Percentiles rank a stretch among this genome's conserved stretches.
Conservation (phyloP, 2,113 vertebrate genomes). For the Seriola aureovittata region DNA sequence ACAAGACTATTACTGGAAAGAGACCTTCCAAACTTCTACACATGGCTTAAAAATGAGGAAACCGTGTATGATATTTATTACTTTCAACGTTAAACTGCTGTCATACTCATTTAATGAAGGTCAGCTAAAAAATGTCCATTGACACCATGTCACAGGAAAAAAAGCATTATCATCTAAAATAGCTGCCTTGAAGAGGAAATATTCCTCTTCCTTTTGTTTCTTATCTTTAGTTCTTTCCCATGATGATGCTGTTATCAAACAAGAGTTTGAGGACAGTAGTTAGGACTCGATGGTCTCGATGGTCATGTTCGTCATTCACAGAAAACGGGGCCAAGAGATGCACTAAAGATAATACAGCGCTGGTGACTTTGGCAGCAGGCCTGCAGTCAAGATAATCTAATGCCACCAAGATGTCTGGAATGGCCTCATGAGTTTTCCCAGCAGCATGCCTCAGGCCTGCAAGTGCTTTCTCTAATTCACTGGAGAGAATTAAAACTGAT, state of each 20-base stretch:
- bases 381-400: slow-evolving; percentile 66
- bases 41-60: slow-evolving; percentile 69
- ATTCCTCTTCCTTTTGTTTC: slow-evolving; percentile 1
- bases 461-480: slow-evolving; percentile 39
- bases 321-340: slow-evolving; percentile 46
- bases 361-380: slow-evolving; percentile 57
- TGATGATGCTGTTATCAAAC: slow-evolving; percentile 38
- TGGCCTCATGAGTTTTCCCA: slow-evolving; percentile 57
- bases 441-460: slow-evolving; percentile 36
- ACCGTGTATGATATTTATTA: slow-evolving; percentile 30
- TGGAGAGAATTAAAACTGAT: slow-evolving; percentile 68
- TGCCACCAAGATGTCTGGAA: slow-evolving; percentile 74
- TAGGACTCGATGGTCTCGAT: slow-evolving; percentile 16
- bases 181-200: slow-evolving; percentile 20
- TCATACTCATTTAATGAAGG: slow-evolving; percentile 18
- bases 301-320: slow-evolving; percentile 45
- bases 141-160: slow-evolving; percentile 8
- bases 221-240: slow-evolving; percentile 17
- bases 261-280: slow-evolving; percentile 28
- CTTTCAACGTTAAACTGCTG: slow-evolving; percentile 41
- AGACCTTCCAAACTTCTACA: slow-evolving; percentile 34
- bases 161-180: slow-evolving; percentile 16
- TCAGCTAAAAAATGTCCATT: slow-evolving; percentile 7
- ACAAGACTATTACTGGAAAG: slow-evolving; percentile 59
- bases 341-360: slow-evolving; percentile 45